Evolutionary conservation across 2,888 invertebrate species (phyloP), one percentile per base, ranked within the genome.

Genomic region (Pinctada fucata): DNA sequence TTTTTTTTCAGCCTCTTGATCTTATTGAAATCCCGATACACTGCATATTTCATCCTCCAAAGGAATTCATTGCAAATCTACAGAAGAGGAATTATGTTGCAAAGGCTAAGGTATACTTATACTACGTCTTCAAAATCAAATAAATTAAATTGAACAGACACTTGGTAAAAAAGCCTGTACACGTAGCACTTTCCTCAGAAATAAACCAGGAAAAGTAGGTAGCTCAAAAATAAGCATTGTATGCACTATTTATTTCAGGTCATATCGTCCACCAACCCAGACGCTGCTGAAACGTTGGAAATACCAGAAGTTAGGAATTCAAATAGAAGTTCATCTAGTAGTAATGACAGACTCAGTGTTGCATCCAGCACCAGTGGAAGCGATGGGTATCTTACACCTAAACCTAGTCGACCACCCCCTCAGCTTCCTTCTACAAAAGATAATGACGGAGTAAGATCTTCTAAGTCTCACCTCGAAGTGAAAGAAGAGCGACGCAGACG

Each of bases 1-100:
- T 47, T 48, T 49, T 45, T 10, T 74, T 66, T 45, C 66, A 74
- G 51, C 49, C 73, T 51, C 70, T 76, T 16, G 76, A 70, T 2
- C 65, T 71, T 8, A n/a, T 73, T 52, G 65, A 70, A 16, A 50
- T 79, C 49, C 76, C 70, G 50, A 66, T 66, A 45, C 51, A 75
- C 8, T 78, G 80, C 64, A 49, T 80, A 67, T 80, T 80, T 72
- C 75, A 75, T 50, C 80, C 80, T 63, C 72, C 80, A 72, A 80
- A 78, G 72, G 75, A 78, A 45, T 63, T 80, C 70, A 70, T 75
- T 6, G 75, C 75, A 10, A 80, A 80, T 75, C 49, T 80, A 72
- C 68, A 72, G 6, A 80, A 72, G 51, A 71, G 77, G 63, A 69
- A 80, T 69, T 80, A 80, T 68, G 67, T 80, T 47, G 80, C 66